Conservation (phyloP, 2,797 vertebrate species). For the Crocodylus rhombifer region DNA sequence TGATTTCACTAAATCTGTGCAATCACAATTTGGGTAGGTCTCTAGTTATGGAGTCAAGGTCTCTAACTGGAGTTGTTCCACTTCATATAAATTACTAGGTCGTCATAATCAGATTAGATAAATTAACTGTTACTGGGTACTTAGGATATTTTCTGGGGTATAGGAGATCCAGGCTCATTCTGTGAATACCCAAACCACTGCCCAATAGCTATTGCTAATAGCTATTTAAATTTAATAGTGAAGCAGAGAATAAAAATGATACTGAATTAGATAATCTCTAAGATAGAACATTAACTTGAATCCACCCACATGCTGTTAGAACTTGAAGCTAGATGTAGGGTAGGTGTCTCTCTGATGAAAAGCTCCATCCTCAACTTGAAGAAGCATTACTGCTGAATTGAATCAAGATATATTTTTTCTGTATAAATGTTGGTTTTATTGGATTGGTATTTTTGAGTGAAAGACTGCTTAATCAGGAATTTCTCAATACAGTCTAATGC, state of each 20-base stretch:
- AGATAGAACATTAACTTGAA: no score
- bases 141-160: not conserved
- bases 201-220: no score
- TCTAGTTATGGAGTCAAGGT: not conserved
- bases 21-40: no score
- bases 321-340: no score
- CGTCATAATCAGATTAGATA: not conserved
- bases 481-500: not conserved
- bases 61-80: not conserved
- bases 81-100: not conserved
- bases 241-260: no score
- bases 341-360: not conserved
- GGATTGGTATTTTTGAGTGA: not conserved
- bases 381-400: not conserved
- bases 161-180: rapidly evolving
- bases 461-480: not conserved
- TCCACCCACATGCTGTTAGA: no score
- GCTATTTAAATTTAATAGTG: not conserved
- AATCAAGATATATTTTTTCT: no score
- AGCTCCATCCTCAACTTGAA: not conserved
- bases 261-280: no score
- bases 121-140: not conserved
- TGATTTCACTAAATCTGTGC: no score
- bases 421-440: not conserved
- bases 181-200: not conserved